Base-by-base conservation (phyloP, 2,888 invertebrate species). In the Spilarctia lutea region DNA sequence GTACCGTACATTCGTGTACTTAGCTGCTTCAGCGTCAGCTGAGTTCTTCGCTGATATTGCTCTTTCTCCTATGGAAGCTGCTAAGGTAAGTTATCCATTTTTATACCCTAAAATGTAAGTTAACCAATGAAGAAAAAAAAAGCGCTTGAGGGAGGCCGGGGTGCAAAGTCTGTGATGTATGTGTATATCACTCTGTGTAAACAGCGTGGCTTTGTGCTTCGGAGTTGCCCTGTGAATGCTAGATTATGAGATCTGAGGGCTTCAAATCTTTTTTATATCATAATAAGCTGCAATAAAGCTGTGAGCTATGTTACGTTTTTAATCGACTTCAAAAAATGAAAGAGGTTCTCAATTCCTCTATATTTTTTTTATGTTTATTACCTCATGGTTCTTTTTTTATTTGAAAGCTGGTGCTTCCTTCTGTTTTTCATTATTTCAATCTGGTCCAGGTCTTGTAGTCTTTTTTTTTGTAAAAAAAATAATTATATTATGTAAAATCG, bases 41-140 rank as follows among this genome's bases (percentile, higher is more conserved):
- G 99, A 99, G 95, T 99, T 99, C 96, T 99, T 99, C 92, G 99
- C 99, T 79, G 99, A 99, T 90, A 99, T 99, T 89, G 98, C 99
- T 35, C 96, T 99, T 79, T 98, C 99, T 75, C 99, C 99, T 0
- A 97, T 99, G 96, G 99, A 99, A 94, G 99, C 99, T 52, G 98
- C 98, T 78, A 99, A 99, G 97, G 99, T 97, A 91, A 90, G 85
- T 77, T 63, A 0, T n/a, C n/a, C n/a, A n/a, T n/a, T n/a, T n/a
- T n/a, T n/a, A n/a, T n/a, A n/a, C n/a, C n/a, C n/a, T n/a, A n/a
- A n/a, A n/a, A n/a, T n/a, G n/a, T n/a, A n/a, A n/a, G n/a, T n/a
- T n/a, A n/a, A n/a, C 90, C 89, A 13, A 89, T 89, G 89, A 89
- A 65, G 90, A 90, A 80, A 88, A 71, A n/a, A 85, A 82, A 75